phyloP scores from a whole-genome alignment of 2,797 vertebrate species.

The Chaetophractus vellerosus region DNA sequence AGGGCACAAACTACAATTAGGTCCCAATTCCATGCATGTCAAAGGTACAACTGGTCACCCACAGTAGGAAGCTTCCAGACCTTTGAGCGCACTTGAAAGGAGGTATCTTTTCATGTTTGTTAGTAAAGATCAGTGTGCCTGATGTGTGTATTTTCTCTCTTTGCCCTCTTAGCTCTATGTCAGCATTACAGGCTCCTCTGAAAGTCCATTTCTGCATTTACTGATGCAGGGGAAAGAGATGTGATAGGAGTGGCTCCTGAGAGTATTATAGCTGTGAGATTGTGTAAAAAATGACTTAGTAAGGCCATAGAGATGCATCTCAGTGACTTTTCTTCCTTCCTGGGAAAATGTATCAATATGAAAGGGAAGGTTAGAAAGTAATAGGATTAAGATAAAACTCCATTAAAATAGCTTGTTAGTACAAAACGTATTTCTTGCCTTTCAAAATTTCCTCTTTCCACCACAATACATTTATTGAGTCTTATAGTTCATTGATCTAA shows the following conservation, averaged over 20 bases:
- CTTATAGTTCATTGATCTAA: conserved; percentile 22
- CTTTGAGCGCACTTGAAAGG: not conserved
- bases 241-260: not conserved
- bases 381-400: conserved; percentile 32
- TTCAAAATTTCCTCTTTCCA: conserved; percentile 17
- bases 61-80: not conserved
- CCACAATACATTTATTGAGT: not conserved
- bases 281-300: not conserved
- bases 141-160: not conserved
- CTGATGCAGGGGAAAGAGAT: not conserved
- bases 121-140: not conserved
- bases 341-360: not conserved
- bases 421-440: conserved; percentile 39
- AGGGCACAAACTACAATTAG: not conserved
- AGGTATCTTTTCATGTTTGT: not conserved
- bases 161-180: not conserved
- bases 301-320: not conserved
- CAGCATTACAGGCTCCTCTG: not conserved
- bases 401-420: conserved; percentile 4
- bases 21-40: not conserved
- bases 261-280: not conserved
- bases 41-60: not conserved
- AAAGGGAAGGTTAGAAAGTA: not conserved
- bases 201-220: not conserved
- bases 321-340: not conserved